These are phyloP conservation scores for Zaprionus gabonicus DNA, from an alignment of 1,140 invertebrate genomes.

Conservation along the genomic window DNA sequence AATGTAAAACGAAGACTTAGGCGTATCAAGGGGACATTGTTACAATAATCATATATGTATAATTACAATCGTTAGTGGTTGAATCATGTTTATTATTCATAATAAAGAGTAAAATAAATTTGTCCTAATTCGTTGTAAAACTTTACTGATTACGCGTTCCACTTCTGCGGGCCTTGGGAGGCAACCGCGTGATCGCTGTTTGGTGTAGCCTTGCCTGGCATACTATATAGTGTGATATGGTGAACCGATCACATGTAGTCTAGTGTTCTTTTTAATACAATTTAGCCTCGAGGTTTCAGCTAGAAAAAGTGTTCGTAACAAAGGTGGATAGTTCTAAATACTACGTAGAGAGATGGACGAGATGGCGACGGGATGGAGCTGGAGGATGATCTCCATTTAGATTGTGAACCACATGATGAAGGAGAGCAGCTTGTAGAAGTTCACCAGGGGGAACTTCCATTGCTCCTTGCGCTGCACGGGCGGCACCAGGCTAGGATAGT, in stretches of 20 bases:
- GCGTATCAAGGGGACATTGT: background rate
- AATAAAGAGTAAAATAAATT: constrained; percentile 4
- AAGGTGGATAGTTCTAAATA: background rate
- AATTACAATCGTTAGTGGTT: background rate
- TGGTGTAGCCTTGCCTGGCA: background rate
- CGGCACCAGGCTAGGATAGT: constrained; percentile 86
- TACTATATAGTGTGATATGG: background rate
- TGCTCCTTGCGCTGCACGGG: constrained; percentile 48
- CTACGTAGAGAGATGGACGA: constrained; percentile 4
- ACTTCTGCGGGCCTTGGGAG: background rate
- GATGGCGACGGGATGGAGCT: background rate
- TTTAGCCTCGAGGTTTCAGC: constrained; percentile 7
- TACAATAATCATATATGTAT: background rate
- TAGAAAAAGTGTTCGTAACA: constrained; percentile 1
- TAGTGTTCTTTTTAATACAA: constrained; percentile 14
- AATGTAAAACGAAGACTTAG: constrained; percentile 2
- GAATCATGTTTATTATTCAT: constrained; percentile 2
- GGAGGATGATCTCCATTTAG: constrained; percentile 58
- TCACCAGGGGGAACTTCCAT: constrained; percentile 84
- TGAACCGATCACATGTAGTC: background rate
- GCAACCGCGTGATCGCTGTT: background rate
- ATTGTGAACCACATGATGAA: constrained; percentile 87
- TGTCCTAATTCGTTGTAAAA: constrained; percentile 2
- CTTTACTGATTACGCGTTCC: background rate
- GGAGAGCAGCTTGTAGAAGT: constrained; percentile 86